A percentile compares a stretch with the other conserved stretches of the same genome.
Evolutionary conservation across 1,140 invertebrate genomes (phyloP).

Genomic region (Micrasema longulum): DNA sequence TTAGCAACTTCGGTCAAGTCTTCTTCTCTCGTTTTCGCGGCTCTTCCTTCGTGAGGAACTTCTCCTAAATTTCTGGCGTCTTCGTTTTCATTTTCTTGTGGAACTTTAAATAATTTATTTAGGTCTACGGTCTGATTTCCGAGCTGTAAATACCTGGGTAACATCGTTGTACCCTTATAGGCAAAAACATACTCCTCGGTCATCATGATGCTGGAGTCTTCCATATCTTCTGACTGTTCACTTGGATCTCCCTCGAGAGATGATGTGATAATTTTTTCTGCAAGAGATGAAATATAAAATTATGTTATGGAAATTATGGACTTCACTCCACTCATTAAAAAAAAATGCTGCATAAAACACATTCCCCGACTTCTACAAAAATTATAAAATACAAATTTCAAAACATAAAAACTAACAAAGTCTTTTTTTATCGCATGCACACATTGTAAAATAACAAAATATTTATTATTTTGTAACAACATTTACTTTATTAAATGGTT

Average conservation of each 20-base stretch:
- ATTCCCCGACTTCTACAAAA: too few relatives aligned
- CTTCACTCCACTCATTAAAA: too few relatives aligned
- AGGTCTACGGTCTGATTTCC: conserved; percentile 67
- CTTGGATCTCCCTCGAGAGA: conserved; percentile 12
- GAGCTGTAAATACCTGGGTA: conserved; percentile 62
- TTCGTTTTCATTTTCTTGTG: conserved; percentile 57
- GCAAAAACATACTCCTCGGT: conserved; percentile 44
- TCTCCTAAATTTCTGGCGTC: conserved; percentile 52
- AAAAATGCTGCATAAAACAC: too few relatives aligned
- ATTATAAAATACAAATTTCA: too few relatives aligned
- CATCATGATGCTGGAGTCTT: conserved; percentile 38
- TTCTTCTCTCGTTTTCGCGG: conserved; percentile 31
- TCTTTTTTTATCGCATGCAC: too few relatives aligned
- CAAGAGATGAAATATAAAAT: too few relatives aligned
- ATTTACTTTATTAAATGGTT: too few relatives aligned
- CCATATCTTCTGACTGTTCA: conserved; percentile 4
- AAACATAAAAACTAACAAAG: too few relatives aligned
- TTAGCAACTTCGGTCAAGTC: conserved; percentile 31
- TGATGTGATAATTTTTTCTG: conserved; percentile 40
- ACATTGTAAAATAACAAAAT: too few relatives aligned
- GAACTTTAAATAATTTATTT: conserved; percentile 65
- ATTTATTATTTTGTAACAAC: too few relatives aligned
- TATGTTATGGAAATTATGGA: too few relatives aligned
- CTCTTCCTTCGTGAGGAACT: conserved; percentile 1
- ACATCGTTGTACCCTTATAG: conserved; percentile 45